Evolutionary conservation across 2,797 vertebrate genomes (phyloP), one percentile per base, ranked within the genome.

Genomic region (Malurus splendens): DNA sequence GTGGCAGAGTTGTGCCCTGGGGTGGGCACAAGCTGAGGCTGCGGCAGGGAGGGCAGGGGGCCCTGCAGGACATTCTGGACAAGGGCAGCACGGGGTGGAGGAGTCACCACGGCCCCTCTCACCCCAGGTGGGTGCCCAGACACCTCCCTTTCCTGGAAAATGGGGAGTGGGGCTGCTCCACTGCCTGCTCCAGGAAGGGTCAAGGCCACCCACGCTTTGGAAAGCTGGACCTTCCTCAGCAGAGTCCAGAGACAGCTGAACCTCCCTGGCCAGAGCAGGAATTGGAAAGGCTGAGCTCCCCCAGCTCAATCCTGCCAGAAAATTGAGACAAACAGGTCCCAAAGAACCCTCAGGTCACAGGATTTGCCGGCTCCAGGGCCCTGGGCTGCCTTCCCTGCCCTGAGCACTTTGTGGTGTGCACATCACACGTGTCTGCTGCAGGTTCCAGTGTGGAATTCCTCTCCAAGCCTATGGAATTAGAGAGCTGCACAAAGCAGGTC

Each of bases 111-210:
- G 1, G 41, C 8, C 38, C 13, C 52, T 25, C 44, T 50, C 48
- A 39, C 23, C 39, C 68, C 48, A 28, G 47, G 39, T 6, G 24
- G 10, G 51, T 12, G 5, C 24, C 33, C 60, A 28, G 27, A 23
- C 23, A 33, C 9, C 42, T 76, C 30, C 28, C 9, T 24, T 32
- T n/a, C 38, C n/a, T 11, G 0, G 17, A 5, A 7, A 4, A 2
- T 20, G 64, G 33, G 39, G 12, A 55, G 24, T 5, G 50, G 38
- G n/a, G 48, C 38, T 81, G 51, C 51, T 50, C 14, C 56, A 32
- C 33, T 8, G 2, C 14, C 16, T 59, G 55, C 54, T 38, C 32
- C 42, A 7, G 50, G 45, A 27, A 24, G 41, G 38, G 42, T 18
- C 56, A 33, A 17, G 20, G 25, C 12, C 56, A 38, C 38, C 19